Base-by-base conservation (phyloP, 2,113 vertebrate species). In the Rhipidura dahli region DNA sequence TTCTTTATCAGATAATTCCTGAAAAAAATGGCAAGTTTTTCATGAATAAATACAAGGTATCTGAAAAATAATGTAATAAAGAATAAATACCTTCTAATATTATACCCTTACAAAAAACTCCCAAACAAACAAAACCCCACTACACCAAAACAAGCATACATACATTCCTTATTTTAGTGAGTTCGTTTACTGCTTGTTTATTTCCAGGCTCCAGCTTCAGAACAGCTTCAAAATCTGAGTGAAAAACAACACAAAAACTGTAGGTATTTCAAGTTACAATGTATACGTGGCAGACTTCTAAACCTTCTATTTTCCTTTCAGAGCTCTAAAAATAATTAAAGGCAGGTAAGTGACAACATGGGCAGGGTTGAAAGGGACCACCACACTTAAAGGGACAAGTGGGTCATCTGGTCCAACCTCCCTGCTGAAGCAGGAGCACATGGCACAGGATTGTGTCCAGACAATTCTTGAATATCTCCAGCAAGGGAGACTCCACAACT, bases 181-280 rank as follows among this genome's bases (percentile, higher is more conserved):
- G 98, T 96, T 99, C 99, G 4, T 97, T 98, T 76, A 98, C 71
- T 64, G 99, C 99, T 96, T 99, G 99, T 33, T 99, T 99, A 98
- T 99, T 99, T 92, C 99, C 99, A 71, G 99, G 99, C 96, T 99
- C 99, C 93, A 99, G 94, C 82, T 98, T 98, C 96, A 99, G 94
- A 80, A 99, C 97, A 87, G 98, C 98, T 96, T 99, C 98, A 92
- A 99, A 99, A 97, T 99, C 99, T 99, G 96, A 35, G 26, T 51
- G 5, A 75, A 96, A 90, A 94, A 71, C 10, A 72, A 93, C 9
- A 69, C 6, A 89, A 0, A 40, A 87, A 51, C 11, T 31, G 31
- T 7, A 57, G 12, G 26, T 27, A 81, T 69, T 73, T 68, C 44
- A 85, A 85, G 5, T 47, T 81, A 91, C 1, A 30, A 64, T 20